Percentiles rank a stretch among this genome's conserved stretches.
These are phyloP conservation scores for Pelosia muscerda DNA, from an alignment of 2,888 invertebrate genomes.

Conservation along the genomic window DNA sequence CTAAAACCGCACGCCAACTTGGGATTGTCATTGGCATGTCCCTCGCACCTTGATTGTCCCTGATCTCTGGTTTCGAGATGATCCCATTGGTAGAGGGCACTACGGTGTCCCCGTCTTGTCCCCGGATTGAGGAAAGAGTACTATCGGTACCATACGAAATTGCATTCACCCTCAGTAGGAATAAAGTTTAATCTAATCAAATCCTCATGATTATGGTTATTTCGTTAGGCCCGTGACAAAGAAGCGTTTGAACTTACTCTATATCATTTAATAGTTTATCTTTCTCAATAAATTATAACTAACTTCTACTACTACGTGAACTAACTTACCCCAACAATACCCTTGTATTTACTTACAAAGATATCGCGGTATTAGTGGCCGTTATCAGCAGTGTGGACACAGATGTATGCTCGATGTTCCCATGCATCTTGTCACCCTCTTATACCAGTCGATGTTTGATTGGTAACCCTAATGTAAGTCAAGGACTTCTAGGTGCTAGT, in stretches of 20 bases:
- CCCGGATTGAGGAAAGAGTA: too few species aligned
- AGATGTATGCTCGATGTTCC: slow-evolving; percentile 74
- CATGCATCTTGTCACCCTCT: slow-evolving; percentile 54
- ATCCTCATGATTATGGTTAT: not conserved
- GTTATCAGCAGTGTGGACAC: slow-evolving; percentile 74
- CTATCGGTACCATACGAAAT: too few species aligned
- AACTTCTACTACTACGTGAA: slow-evolving; percentile 18
- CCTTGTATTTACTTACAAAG: slow-evolving; percentile 42
- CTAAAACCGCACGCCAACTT: too few species aligned
- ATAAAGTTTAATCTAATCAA: not conserved
- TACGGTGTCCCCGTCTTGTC: too few species aligned
- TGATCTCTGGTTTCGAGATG: too few species aligned
- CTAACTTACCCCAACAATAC: slow-evolving; percentile 24
- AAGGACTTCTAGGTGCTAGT: slow-evolving; percentile 41
- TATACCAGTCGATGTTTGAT: slow-evolving; percentile 54
- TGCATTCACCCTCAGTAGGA: not conserved
- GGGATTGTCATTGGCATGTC: too few species aligned
- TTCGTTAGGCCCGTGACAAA: not conserved
- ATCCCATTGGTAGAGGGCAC: too few species aligned
- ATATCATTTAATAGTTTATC: not conserved
- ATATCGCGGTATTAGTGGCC: slow-evolving; percentile 48
- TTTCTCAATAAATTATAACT: slow-evolving; percentile 12
- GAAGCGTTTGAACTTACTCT: slow-evolving; percentile 1
- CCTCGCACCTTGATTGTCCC: too few species aligned
- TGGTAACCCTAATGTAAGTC: slow-evolving; percentile 44